phyloP scores from a whole-genome alignment of 2,797 vertebrate species.

The Kryptopterus vitreolus region DNA sequence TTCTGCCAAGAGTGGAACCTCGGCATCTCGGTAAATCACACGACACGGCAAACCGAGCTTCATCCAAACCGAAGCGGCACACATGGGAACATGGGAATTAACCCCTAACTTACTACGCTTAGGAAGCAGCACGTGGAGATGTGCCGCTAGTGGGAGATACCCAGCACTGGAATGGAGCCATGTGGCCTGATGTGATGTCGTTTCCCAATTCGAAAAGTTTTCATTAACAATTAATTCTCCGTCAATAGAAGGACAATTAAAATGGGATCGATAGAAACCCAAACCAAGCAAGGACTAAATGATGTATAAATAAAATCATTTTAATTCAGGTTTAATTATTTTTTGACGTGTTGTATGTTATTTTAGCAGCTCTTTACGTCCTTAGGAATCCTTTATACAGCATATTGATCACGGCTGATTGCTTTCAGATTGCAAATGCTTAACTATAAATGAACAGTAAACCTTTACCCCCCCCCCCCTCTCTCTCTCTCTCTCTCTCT shows the following conservation, averaged over 20 bases:
- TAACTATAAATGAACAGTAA: neutral
- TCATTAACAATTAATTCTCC: too few species aligned
- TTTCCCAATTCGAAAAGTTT: too few species aligned
- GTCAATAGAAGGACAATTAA: too few species aligned
- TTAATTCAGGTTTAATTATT: too few species aligned
- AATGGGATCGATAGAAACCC: neutral
- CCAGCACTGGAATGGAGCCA: neutral
- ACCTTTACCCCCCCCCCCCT: neutral
- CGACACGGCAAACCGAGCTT: neutral
- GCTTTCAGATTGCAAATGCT: neutral
- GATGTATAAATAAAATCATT: neutral
- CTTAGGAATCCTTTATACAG: neutral
- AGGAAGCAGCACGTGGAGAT: neutral
- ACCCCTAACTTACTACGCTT: neutral
- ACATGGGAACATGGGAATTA: neutral
- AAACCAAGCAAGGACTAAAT: neutral
- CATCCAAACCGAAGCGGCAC: neutral
- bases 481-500: neutral
- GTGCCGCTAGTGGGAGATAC: neutral
- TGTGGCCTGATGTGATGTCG: neutral
- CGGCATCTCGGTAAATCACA: slow-evolving; percentile 74
- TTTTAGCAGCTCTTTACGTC: neutral
- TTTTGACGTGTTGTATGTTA: neutral
- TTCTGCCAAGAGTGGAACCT: slow-evolving; percentile 87
- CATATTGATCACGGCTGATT: neutral